A percentile compares a stretch with the other conserved stretches of the same genome.
Conservation (phyloP, 2,888 invertebrate genomes). For the Lamellibrachia columna region DNA sequence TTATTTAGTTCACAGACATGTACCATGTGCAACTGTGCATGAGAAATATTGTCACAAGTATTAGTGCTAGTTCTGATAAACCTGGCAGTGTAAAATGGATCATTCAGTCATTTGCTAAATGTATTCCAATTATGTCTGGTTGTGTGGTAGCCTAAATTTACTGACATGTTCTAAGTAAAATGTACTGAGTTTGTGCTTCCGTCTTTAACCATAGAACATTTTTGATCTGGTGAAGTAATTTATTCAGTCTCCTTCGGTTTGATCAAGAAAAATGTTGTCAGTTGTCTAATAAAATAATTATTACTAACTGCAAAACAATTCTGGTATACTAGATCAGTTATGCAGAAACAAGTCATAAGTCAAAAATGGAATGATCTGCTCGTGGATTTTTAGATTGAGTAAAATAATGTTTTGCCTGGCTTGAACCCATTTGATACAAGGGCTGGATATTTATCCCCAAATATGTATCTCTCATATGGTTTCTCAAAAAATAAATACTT, state of each 20-base stretch:
- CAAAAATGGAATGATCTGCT: no score
- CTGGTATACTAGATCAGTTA: neutral
- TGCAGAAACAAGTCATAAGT: no score
- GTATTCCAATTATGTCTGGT: neutral
- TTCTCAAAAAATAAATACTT: no score
- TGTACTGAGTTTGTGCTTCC: neutral
- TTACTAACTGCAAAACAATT: neutral
- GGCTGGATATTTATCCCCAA: no score
- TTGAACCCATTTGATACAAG: no score
- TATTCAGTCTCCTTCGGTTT: neutral
- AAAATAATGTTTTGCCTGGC: no score
- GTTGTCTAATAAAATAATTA: neutral
- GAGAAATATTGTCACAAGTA: neutral
- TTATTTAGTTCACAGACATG: constrained; percentile 16
- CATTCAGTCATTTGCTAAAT: neutral
- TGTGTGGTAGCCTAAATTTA: neutral
- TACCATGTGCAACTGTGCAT: neutral
- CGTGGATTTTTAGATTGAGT: no score
- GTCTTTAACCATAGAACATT: neutral
- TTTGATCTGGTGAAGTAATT: neutral
- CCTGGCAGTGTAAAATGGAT: neutral
- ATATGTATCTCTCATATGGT: no score
- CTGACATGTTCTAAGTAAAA: neutral
- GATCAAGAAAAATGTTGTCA: neutral
- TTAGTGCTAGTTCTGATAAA: neutral